These are phyloP conservation scores for Oithona nana DNA, from an alignment of 2,888 invertebrate species.

Conservation along the genomic window DNA sequence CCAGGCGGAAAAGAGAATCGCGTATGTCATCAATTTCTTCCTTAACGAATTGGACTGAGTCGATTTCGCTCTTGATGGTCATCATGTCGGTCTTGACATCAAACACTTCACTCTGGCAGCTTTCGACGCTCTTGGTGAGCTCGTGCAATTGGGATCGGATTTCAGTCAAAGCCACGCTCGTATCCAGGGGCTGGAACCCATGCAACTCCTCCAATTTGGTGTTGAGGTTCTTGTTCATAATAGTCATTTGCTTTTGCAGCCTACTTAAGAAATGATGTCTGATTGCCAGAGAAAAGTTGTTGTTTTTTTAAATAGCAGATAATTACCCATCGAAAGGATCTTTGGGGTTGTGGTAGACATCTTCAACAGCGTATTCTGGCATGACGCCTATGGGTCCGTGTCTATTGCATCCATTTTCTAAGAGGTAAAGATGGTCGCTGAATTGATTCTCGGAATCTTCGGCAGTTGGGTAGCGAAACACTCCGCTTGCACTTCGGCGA, in stretches of 20 bases:
- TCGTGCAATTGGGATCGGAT: conserved; percentile 80
- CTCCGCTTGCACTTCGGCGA: conserved; percentile 8
- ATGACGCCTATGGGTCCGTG: not conserved
- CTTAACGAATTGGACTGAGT: conserved; percentile 82
- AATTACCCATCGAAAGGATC: not conserved
- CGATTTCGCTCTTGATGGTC: conserved; percentile 79
- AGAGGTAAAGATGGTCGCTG: not conserved
- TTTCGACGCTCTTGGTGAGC: conserved; percentile 60
- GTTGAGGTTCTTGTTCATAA: conserved; percentile 89
- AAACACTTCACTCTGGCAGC: conserved; percentile 71
- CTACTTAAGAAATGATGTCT: conserved; percentile 32
- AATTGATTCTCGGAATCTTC: not conserved
- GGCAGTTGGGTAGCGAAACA: not conserved
- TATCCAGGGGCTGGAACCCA: conserved; percentile 74
- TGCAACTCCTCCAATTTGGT: conserved; percentile 85
- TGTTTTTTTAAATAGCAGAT: not conserved
- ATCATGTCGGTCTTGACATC: conserved; percentile 82
- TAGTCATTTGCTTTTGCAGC: conserved; percentile 93
- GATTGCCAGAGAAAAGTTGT: not conserved
- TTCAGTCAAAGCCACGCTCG: conserved; percentile 79
- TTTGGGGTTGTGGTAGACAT: not conserved
- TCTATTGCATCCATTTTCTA: not conserved
- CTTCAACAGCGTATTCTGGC: not conserved
- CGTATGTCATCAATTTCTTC: conserved; percentile 81
- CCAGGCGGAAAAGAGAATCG: conserved; percentile 75